Evolutionary conservation across 2,888 invertebrate genomes (phyloP), one percentile per base, ranked within the genome.

Genomic region (Ferrisia virgata): DNA sequence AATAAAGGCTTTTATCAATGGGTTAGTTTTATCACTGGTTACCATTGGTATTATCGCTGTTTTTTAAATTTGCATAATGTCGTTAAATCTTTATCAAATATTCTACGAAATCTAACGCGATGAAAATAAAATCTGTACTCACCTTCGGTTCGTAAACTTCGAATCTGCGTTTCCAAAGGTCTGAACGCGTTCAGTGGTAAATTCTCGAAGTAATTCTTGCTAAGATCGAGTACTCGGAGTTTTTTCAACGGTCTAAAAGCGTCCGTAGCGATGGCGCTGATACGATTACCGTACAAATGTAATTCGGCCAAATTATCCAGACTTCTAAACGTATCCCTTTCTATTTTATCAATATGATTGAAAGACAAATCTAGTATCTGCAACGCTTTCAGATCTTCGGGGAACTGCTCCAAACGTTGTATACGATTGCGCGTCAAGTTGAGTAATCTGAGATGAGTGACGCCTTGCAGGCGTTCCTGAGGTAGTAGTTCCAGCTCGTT

Each of bases 381-480:
- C 86, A 97, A 89, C 85, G 93, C 92, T 86, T 92, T 92, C 86
- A 97, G 90, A 89, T 96, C 95, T 15, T 91, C 88, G 72, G 95
- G 93, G 88, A 96, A 95, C 87, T 95, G 94, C 88, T 95, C 95
- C 82, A 96, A 89, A 86, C 94, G 94, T 87, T 93, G 93, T 85
- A 97, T 90, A 86, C 92, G 92, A 88, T 97, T 97, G 88, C 93
- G 93, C 18, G 96, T 96, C 82, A 96, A 91, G 89, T 97, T 96
- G 53, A 97, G 90, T 84, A 93, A 88, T 85, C 93, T 91, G 84
- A 95, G 90, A 85, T 93, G 92, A 86, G 92, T 92, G 81, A 97
- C 89, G 39, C 95, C 95, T 88, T 94, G 93, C 85, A 97, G 90
- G 86, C 96, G 91, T 88, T 96, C 96, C 88, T 94, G 93, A 18